These are phyloP conservation scores for Philhelius pedissequus DNA, from an alignment of 2,888 invertebrate species.

Conservation along the genomic window DNA sequence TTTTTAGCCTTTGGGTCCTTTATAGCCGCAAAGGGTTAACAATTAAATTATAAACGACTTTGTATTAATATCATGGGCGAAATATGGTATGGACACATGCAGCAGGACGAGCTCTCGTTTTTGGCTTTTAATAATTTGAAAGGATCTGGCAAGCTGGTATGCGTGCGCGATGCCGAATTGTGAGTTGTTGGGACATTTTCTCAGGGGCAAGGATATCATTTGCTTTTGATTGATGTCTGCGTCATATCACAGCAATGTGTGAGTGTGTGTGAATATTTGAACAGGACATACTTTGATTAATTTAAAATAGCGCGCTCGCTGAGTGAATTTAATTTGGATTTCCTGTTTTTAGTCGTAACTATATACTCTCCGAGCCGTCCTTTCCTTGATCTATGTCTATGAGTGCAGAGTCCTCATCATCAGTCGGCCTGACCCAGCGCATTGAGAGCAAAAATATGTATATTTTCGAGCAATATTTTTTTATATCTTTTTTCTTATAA, in stretches of 20 bases:
- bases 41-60: conserved; percentile 67
- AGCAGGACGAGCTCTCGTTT: background rate
- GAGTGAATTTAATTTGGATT: conserved; percentile 57
- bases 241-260: background rate
- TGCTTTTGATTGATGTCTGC: conserved; percentile 62
- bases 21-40: conserved; percentile 60
- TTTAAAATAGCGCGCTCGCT: conserved; percentile 41
- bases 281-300: conserved; percentile 60
- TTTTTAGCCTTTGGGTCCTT: conserved; percentile 18
- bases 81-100: conserved; percentile 26
- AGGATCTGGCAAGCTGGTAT: conserved; percentile 14
- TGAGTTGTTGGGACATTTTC: background rate
- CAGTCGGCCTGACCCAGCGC: background rate
- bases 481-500: background rate
- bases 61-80: conserved; percentile 54
- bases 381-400: background rate
- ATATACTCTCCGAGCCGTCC: no score
- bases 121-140: conserved; percentile 44
- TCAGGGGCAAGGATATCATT: conserved; percentile 36
- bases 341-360: conserved; percentile 52
- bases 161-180: background rate
- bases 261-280: background rate
- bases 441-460: conserved; percentile 6
- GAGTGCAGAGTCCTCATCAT: background rate
- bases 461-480: conserved; percentile 20